These are phyloP conservation scores for Cyprinus carpio DNA, from an alignment of 2,113 vertebrate genomes.

Conservation along the genomic window DNA sequence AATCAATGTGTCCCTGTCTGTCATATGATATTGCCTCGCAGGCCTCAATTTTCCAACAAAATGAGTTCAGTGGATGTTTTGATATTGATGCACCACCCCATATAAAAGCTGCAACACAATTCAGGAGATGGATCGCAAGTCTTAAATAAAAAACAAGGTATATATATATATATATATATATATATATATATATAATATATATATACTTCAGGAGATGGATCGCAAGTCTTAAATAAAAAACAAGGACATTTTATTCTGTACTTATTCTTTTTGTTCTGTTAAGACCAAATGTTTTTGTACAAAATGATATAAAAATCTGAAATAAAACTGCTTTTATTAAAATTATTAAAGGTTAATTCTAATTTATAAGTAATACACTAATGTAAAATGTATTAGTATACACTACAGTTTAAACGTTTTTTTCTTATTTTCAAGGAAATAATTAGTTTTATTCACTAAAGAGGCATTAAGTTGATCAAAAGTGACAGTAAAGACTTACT, in stretches of 20 bases:
- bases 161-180: too few species aligned
- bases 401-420: neutral
- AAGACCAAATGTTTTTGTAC: neutral
- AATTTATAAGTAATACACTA: neutral
- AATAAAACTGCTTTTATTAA: neutral
- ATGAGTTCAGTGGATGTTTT: constrained; percentile 18
- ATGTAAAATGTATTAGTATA: neutral
- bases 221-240: neutral
- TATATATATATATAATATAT: too few species aligned
- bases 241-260: neutral
- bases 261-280: neutral
- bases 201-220: constrained; percentile 4
- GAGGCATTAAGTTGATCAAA: neutral
- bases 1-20: constrained; percentile 50
- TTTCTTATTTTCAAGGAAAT: neutral
- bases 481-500: neutral
- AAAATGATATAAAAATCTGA: too few species aligned
- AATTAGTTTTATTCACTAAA: neutral
- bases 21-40: constrained; percentile 22
- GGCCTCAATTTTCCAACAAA: constrained; percentile 27
- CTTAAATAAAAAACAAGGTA: neutral
- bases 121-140: neutral
- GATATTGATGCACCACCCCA: constrained; percentile 13
- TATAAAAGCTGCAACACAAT: neutral
- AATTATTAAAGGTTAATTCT: neutral